Conservation (phyloP, 2,797 vertebrate species). For the Pangasius sanitwongsei region DNA sequence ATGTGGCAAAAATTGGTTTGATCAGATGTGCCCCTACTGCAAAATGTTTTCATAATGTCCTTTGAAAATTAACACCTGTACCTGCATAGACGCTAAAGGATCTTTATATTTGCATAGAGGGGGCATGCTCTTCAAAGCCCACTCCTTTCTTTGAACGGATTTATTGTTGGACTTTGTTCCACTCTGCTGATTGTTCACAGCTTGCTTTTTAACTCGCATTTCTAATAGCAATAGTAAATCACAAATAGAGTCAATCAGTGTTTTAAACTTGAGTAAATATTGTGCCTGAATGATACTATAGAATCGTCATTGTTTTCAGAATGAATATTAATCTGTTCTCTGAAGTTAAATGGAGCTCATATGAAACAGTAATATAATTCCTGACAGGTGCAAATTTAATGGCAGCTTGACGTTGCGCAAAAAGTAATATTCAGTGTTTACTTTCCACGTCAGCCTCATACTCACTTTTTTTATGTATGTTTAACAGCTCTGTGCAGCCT, state of each 20-base stretch:
- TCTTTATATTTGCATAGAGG: background rate
- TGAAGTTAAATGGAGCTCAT: background rate
- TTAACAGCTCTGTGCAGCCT: conserved; percentile 25
- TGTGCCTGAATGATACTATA: background rate
- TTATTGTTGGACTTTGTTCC: conserved; percentile 43
- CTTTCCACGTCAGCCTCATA: conserved; percentile 38
- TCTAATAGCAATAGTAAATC: background rate
- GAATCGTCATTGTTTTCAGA: background rate
- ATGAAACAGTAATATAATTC: conserved; percentile 13
- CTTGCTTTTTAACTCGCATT: background rate
- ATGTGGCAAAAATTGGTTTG: background rate
- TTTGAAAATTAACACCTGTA: conserved; percentile 36
- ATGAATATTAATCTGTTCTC: background rate
- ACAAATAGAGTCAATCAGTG: background rate
- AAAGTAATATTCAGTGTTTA: conserved; percentile 36
- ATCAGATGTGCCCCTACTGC: background rate
- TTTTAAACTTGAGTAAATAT: background rate
- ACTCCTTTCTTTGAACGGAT: conserved; percentile 25
- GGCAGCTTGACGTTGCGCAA: conserved; percentile 17
- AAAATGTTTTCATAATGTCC: conserved; percentile 2
- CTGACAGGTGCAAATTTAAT: conserved; percentile 16
- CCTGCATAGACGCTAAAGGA: conserved; percentile 26
- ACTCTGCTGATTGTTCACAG: conserved; percentile 28
- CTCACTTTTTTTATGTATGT: conserved; percentile 26
- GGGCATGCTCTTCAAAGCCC: conserved; percentile 29